Base-by-base conservation (phyloP, 2,888 invertebrate genomes). In the Disparrhopalites patrizii region DNA sequence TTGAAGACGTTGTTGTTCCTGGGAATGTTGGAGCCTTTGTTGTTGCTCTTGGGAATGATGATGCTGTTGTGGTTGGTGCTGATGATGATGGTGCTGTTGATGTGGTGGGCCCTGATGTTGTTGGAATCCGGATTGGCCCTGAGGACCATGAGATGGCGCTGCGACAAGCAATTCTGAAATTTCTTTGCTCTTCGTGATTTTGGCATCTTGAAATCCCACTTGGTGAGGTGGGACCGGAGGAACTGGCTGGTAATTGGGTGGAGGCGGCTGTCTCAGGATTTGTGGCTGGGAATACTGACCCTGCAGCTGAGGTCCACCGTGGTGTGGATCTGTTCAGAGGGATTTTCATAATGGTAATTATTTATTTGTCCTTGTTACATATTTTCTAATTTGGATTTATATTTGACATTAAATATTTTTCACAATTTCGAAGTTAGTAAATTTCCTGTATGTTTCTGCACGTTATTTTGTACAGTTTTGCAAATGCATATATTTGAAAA, bases 61-160 rank as follows among this genome's bases (percentile, higher is more conserved):
- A n/a, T 56, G 64, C 56, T 58, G 63, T 54, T 52, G 20, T n/a
- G 43, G 43, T 23, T 54, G 62, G 18, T 27, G 62, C 15, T 36
- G 55, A 40, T 66, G 52, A 47, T 67, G 66, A 38, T 66, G 64
- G 18, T 67, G 68, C 10, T 71, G 71, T 13, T 62, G 62, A 0
- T 51, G 62, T 8, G 52, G 62, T 28, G 43, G 52, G n/a, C 65
- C 62, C 30, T 66, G 70, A 5, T 54, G 66, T 27, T 65, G 70
- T 30, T 66, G 68, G 43, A 62, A 61, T 27, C 64, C 65, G 50
- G 28, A 30, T 20, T 43, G 30, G 27, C n/a, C 55, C 15, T 43
- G 68, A 25, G 58, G 65, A 58, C 65, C 70, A 60, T 47, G 67
- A 8, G 57, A 62, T 23, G 62, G 68, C 10, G 60, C 65, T 5